Percentiles rank a stretch among this genome's conserved stretches.
These are phyloP conservation scores for Gallinago media DNA, from an alignment of 2,113 vertebrate species.

Conservation along the genomic window DNA sequence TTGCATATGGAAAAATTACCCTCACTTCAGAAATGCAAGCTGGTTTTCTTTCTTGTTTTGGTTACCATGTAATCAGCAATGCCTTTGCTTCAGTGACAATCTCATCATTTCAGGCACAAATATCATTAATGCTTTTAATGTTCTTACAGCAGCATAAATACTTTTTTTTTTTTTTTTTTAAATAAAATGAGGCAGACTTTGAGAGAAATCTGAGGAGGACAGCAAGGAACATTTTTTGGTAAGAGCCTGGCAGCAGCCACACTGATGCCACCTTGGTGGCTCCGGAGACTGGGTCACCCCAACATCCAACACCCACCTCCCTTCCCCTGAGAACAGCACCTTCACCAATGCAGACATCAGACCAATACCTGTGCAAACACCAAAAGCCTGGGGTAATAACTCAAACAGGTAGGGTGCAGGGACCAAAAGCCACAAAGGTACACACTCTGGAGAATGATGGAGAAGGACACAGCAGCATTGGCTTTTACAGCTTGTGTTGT, in stretches of 20 bases:
- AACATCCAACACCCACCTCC: rapidly evolving
- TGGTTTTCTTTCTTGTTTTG: background rate
- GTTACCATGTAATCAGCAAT: background rate
- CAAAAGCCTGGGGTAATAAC: background rate
- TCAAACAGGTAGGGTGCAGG: background rate
- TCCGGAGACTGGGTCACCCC: background rate
- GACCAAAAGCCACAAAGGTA: background rate
- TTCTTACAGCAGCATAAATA: background rate
- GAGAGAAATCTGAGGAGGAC: background rate
- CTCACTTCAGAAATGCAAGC: background rate
- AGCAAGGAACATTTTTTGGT: background rate
- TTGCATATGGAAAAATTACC: background rate
- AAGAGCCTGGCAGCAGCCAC: no score
- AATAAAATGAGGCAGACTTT: background rate
- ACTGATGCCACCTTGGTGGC: background rate
- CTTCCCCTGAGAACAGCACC: background rate
- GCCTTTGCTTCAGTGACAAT: background rate
- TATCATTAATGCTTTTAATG: background rate
- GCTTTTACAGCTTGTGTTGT: background rate
- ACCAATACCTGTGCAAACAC: background rate
- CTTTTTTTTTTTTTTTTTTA: background rate
- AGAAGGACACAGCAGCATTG: background rate
- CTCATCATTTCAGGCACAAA: background rate
- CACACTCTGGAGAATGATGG: background rate
- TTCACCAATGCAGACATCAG: background rate